phyloP scores from a whole-genome alignment of 1,140 invertebrate genomes.

The Aethina tumida region DNA sequence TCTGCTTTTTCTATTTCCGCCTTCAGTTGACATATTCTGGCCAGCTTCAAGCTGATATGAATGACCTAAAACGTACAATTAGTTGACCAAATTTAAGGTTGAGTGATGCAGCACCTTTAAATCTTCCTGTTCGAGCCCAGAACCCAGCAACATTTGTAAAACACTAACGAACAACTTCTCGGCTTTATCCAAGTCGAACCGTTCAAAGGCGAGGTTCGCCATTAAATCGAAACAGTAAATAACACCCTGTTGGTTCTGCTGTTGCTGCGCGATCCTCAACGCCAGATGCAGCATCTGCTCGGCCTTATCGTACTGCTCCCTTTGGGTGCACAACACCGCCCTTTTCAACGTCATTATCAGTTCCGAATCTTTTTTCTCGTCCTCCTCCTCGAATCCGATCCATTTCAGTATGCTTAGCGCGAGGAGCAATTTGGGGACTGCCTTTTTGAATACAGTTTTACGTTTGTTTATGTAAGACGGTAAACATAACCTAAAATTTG shows the following conservation, averaged over 20 bases:
- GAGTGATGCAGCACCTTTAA: constrained; percentile 46
- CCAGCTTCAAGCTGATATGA: constrained; percentile 68
- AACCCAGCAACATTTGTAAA: constrained; percentile 60
- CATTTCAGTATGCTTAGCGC: constrained; percentile 33
- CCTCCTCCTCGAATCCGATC: constrained; percentile 35
- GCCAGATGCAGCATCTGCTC: constrained; percentile 77
- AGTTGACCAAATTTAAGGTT: not conserved
- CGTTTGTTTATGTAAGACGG: too few relatives aligned
- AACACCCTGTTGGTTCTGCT: constrained; percentile 61
- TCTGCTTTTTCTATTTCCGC: constrained; percentile 56
- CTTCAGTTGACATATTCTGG: constrained; percentile 55
- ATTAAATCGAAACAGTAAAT: constrained; percentile 84
- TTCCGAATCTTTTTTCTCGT: constrained; percentile 53
- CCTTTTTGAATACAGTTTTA: too few relatives aligned
- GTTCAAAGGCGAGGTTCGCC: constrained; percentile 78
- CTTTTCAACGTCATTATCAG: constrained; percentile 63
- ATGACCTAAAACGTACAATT: constrained; percentile 37
- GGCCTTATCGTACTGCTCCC: constrained; percentile 66
- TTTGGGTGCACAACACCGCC: constrained; percentile 61
- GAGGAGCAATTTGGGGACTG: constrained; percentile 7
- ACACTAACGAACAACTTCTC: constrained; percentile 74
- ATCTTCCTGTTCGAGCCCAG: constrained; percentile 61
- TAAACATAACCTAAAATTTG: too few relatives aligned
- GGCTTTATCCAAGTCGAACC: constrained; percentile 67
- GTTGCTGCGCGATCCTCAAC: constrained; percentile 69